Evolutionary conservation across 2,113 vertebrate species (phyloP).

Genomic region (Phaetusa simplex): DNA sequence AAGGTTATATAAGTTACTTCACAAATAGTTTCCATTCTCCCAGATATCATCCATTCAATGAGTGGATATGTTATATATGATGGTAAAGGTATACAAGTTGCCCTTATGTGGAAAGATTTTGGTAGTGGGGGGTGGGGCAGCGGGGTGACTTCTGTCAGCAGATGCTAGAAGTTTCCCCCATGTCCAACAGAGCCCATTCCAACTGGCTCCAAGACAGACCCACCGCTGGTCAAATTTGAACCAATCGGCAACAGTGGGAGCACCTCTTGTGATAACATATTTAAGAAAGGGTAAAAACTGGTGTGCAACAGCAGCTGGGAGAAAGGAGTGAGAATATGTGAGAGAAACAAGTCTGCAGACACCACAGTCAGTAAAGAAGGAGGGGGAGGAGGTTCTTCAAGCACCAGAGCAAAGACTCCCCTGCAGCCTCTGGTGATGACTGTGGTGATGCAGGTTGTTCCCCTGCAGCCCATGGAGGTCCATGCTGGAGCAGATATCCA

Average conservation of each 20-base stretch:
- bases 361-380: neutral
- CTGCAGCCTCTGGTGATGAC: accelerated
- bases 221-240: neutral
- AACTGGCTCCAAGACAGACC: neutral
- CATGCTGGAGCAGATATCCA: neutral
- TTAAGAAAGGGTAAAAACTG: neutral
- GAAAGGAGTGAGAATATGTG: neutral
- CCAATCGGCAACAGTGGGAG: accelerated
- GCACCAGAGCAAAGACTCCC: accelerated
- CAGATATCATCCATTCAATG: neutral
- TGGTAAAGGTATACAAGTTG: neutral
- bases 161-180: neutral
- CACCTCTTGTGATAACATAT: neutral
- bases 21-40: neutral
- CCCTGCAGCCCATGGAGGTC: too few species aligned
- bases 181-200: neutral
- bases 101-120: neutral
- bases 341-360: neutral
- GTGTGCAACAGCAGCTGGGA: neutral
- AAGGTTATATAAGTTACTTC: neutral
- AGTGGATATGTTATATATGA: too few species aligned
- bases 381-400: neutral
- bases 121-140: neutral
- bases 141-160: neutral
- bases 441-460: neutral